Evolutionary conservation across 1,140 invertebrate genomes (phyloP).

Genomic region (Asbolus verrucosus): DNA sequence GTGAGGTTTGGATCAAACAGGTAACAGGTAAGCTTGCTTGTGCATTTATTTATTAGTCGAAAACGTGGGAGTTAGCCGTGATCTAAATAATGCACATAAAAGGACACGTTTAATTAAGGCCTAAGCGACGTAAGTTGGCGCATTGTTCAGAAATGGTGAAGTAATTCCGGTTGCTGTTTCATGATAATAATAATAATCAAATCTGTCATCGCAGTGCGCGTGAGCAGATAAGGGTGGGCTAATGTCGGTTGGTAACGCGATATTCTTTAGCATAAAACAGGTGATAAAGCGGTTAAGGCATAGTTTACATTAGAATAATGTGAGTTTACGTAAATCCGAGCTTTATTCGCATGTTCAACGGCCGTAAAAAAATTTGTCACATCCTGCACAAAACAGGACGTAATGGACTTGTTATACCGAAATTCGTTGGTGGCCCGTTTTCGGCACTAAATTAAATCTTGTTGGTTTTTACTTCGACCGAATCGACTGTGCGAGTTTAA

Average conservation of each 20-base stretch:
- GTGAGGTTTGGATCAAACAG: constrained; percentile 18
- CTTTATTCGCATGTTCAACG: constrained; percentile 30
- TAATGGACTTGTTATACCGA: constrained; percentile 40
- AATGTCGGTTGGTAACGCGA: constrained; percentile 35
- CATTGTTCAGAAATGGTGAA: constrained; percentile 14
- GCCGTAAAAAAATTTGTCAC: constrained; percentile 27
- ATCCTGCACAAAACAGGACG: constrained; percentile 30
- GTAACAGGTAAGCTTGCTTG: constrained; percentile 3
- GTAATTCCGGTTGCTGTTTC: constrained; percentile 28
- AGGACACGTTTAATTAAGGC: constrained; percentile 27
- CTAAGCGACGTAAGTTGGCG: neutral
- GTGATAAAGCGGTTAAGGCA: constrained; percentile 38
- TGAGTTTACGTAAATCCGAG: constrained; percentile 21
- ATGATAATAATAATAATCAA: constrained; percentile 36
- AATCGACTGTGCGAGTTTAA: constrained; percentile 25
- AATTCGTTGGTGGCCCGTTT: constrained; percentile 32
- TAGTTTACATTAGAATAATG: constrained; percentile 30
- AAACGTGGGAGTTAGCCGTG: neutral
- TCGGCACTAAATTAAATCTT: constrained; percentile 31
- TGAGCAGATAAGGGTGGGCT: constrained; percentile 33
- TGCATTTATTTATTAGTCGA: constrained; percentile 19
- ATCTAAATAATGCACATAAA: constrained; percentile 24
- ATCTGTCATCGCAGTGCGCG: constrained; percentile 36
- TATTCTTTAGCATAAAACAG: constrained; percentile 39
- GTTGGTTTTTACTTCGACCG: constrained; percentile 14